These are phyloP conservation scores for Caenorhabditis angaria DNA, from an alignment of 2,888 invertebrate genomes.

Conservation along the genomic window DNA sequence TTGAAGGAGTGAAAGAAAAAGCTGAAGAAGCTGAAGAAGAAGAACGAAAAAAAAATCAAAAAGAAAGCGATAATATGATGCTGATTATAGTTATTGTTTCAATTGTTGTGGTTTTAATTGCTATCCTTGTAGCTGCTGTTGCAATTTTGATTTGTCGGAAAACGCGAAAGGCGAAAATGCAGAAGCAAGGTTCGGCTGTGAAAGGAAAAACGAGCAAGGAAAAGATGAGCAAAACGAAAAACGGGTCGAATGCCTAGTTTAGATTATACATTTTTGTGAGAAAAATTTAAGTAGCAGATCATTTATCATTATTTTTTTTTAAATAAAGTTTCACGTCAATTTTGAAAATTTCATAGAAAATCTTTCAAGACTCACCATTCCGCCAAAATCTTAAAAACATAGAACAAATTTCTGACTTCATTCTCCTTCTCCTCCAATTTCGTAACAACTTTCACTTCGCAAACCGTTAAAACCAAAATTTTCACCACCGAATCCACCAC, in stretches of 20 bases:
- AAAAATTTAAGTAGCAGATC: neutral
- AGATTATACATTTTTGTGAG: neutral
- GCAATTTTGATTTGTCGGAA: too few species aligned
- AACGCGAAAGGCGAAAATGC: too few species aligned
- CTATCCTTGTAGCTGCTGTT: too few species aligned
- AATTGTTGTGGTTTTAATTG: too few species aligned
- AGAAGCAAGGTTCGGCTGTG: too few species aligned
- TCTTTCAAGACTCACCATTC: neutral
- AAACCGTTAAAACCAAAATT: conserved; percentile 1
- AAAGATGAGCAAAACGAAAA: neutral
- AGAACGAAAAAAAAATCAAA: too few species aligned
- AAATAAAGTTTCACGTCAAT: neutral
- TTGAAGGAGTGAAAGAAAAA: too few species aligned
- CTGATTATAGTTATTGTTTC: too few species aligned
- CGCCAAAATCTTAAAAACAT: neutral
- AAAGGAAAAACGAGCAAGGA: neutral
- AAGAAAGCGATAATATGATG: too few species aligned
- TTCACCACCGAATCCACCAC: neutral
- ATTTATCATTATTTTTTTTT: neutral
- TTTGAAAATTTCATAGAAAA: neutral
- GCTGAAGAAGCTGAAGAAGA: too few species aligned
- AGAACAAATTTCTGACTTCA: neutral
- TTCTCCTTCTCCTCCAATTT: neutral
- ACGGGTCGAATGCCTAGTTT: neutral
- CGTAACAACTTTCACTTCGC: neutral